Conservation (phyloP, 2,113 vertebrate genomes). For the Pogonocichla stellata region DNA sequence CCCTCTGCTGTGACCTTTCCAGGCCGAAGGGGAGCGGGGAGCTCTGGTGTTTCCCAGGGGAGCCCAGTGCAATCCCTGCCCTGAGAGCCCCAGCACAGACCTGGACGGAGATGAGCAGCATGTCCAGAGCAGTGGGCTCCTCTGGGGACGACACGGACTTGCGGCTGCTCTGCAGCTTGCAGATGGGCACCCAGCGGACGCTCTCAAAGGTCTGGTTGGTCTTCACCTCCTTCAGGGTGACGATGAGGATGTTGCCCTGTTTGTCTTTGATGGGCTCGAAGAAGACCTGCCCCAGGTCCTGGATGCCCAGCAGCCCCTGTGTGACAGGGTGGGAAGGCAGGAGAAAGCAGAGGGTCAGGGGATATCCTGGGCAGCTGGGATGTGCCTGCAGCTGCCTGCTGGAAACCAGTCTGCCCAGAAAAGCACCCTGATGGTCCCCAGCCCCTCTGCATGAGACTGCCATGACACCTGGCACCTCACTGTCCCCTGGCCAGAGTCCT, state of each 20-base stretch:
- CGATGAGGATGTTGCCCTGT: constrained; percentile 88
- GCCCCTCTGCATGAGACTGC: neutral
- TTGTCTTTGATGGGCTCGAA: constrained; percentile 89
- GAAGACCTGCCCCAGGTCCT: constrained; percentile 88
- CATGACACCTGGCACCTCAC: fast-evolving
- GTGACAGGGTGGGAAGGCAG: fast-evolving
- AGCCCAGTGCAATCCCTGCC: neutral
- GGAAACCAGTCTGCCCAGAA: neutral
- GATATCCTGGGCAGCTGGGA: neutral
- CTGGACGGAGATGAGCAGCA: constrained; percentile 84
- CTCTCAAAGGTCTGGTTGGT: constrained; percentile 80
- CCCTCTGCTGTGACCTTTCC: neutral
- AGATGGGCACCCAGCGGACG: constrained; percentile 83
- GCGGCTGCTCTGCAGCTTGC: constrained; percentile 86
- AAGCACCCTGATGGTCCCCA: neutral
- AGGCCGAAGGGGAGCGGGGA: neutral
- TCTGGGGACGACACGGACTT: constrained; percentile 87
- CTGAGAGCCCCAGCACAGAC: neutral
- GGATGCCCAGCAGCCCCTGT: constrained; percentile 85
- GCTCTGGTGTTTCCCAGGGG: neutral
- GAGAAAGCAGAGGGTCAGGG: neutral
- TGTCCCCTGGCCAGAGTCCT: fast-evolving
- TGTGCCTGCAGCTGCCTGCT: neutral
- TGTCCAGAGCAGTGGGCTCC: constrained; percentile 86
- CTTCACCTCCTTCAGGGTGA: constrained; percentile 86